Conservation (phyloP, 2,888 invertebrate species). For the Hipparchia semele region DNA sequence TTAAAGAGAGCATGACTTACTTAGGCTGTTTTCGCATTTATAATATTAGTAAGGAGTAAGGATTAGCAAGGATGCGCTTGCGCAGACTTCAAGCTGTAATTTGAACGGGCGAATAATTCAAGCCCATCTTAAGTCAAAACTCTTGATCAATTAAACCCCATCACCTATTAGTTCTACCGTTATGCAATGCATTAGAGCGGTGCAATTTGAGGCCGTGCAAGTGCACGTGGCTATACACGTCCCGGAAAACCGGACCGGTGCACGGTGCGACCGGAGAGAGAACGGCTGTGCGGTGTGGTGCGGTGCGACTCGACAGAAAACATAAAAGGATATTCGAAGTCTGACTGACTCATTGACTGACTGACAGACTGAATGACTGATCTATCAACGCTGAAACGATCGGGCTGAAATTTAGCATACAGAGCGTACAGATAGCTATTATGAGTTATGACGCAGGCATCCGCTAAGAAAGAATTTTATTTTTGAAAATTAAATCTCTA, state of each 20-base stretch:
- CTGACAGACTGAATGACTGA: no score
- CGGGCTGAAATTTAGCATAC: no score
- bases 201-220: constrained; percentile 58
- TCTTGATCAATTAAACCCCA: constrained; percentile 46
- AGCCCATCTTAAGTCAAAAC: constrained; percentile 33
- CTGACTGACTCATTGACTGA: no score
- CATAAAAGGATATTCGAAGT: background rate
- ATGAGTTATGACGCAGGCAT: no score
- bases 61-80: background rate
- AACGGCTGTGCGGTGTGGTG: background rate
- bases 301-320: background rate
- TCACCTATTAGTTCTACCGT: constrained; percentile 46
- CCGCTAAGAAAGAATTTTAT: no score
- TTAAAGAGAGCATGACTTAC: no score
- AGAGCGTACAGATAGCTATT: no score
- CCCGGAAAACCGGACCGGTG: background rate
- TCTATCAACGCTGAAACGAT: no score
- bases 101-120: constrained; percentile 32
- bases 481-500: no score
- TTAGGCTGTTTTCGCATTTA: no score
- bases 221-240: background rate
- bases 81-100: constrained; percentile 31
- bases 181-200: constrained; percentile 52
- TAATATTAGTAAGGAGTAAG: no score
- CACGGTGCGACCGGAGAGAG: background rate